These are phyloP conservation scores for Phacellophora camtschatica DNA, from an alignment of 30 jellyfish, hydroid and myxozoan genomes.

Conservation along the genomic window DNA sequence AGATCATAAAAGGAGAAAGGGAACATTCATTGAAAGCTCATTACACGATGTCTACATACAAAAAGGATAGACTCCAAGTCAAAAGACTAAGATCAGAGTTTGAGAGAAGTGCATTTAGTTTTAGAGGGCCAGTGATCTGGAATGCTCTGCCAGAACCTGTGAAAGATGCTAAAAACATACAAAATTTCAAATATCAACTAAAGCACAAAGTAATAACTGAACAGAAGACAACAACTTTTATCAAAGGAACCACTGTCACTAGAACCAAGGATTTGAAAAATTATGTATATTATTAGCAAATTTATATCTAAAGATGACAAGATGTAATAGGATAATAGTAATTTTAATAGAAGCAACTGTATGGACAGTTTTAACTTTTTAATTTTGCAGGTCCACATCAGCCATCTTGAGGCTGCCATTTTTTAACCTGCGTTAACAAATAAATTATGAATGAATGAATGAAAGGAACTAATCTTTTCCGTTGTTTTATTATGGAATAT, in stretches of 20 bases:
- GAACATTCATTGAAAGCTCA: conserved; percentile 35
- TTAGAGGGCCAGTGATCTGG: conserved; percentile 52
- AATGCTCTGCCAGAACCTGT: conserved; percentile 46
- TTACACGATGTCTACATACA: conserved; percentile 29
- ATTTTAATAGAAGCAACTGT: too few relatives aligned
- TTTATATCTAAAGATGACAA: neutral
- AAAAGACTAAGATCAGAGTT: neutral
- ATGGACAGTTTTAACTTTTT: conserved; percentile 37
- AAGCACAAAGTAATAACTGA: too few relatives aligned
- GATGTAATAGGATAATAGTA: conserved; percentile 22
- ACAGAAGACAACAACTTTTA: too few relatives aligned
- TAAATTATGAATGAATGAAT: neutral
- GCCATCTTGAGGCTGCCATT: too few relatives aligned
- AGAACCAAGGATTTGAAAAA: too few relatives aligned
- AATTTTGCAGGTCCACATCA: too few relatives aligned
- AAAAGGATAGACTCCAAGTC: neutral
- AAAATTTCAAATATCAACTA: conserved; percentile 29
- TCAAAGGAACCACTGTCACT: too few relatives aligned
- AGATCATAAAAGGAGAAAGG: conserved; percentile 31
- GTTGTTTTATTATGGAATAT: too few relatives aligned
- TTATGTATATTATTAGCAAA: neutral
- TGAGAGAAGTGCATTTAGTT: conserved; percentile 8
- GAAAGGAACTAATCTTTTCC: neutral
- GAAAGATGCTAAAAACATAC: conserved; percentile 22
- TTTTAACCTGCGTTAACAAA: neutral